Conservation (phyloP, 37 sponge, comb jelly and placozoan species). For the Dysidea cf. avara region DNA sequence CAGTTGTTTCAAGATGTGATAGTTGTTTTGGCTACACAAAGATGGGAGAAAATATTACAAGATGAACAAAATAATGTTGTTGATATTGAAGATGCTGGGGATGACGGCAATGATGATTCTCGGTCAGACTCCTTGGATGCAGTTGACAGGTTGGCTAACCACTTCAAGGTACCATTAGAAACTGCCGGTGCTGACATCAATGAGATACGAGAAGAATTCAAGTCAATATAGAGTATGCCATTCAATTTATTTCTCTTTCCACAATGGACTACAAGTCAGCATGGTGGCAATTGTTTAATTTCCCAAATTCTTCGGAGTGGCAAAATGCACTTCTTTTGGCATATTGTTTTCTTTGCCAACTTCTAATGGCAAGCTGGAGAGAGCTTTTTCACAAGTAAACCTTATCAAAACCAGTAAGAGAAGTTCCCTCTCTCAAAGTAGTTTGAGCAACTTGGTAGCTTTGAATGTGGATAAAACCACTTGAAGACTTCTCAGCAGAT, state of each 20-base stretch:
- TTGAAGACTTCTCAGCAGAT: conserved; percentile 28
- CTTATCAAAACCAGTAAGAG: conserved; percentile 40
- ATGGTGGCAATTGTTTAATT: conserved; percentile 60
- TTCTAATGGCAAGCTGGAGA: conserved; percentile 56
- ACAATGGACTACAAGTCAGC: conserved; percentile 49
- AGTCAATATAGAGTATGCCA: conserved; percentile 22
- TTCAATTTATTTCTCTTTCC: conserved; percentile 34
- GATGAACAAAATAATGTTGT: conserved; percentile 13
- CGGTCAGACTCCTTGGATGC: not conserved
- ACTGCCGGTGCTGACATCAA: conserved; percentile 25
- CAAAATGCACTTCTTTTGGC: conserved; percentile 40
- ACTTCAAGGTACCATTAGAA: conserved; percentile 39
- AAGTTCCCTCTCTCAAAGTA: conserved; percentile 7
- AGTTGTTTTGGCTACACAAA: conserved; percentile 12
- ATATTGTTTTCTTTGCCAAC: conserved; percentile 49
- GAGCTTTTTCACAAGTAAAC: conserved; percentile 32
- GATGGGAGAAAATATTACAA: conserved; percentile 15
- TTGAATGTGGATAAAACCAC: conserved; percentile 17
- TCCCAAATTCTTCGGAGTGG: conserved; percentile 45
- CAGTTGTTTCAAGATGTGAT: conserved; percentile 26
- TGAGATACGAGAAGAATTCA: conserved; percentile 17
- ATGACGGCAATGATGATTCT: too few species aligned
- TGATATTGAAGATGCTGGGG: not conserved
- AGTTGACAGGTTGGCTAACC: conserved; percentile 15
- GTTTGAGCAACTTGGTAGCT: conserved; percentile 29